Evolutionary conservation across 2,888 invertebrate species (phyloP).

Genomic region (Nipponacmea schrenckii): DNA sequence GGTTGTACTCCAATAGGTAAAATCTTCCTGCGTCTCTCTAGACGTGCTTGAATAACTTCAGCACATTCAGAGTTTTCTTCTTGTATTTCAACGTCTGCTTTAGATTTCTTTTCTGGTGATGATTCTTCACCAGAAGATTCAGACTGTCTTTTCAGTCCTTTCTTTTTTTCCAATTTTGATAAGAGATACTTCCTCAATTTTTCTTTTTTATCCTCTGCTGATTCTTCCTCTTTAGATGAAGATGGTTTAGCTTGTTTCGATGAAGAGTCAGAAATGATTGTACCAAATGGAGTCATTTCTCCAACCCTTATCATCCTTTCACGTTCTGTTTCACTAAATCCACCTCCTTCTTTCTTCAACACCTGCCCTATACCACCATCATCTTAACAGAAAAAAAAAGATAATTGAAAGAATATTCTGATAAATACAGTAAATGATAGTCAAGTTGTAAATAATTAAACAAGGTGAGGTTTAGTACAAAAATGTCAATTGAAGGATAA

Average conservation of each 20-base stretch:
- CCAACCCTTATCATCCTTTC: constrained; percentile 72
- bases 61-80: background rate
- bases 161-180: background rate
- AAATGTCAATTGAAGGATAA: no score
- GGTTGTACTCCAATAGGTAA: background rate
- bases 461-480: background rate
- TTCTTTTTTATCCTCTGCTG: background rate
- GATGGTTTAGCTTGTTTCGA: constrained; percentile 12
- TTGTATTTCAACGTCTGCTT: background rate
- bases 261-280: constrained; percentile 49
- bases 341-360: background rate
- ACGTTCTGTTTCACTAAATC: constrained; percentile 64
- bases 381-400: background rate
- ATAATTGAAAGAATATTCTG: background rate
- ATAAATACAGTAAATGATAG: background rate
- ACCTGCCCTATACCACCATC: background rate
- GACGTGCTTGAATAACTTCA: background rate
- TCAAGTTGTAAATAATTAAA: no score
- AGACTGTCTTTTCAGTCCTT: constrained; percentile 8
- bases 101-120: background rate
- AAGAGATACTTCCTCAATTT: background rate
- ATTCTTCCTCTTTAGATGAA: background rate
- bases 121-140: background rate
- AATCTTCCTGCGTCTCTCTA: background rate
- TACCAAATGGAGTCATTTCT: constrained; percentile 76